Evolutionary conservation across 2,888 invertebrate genomes (phyloP), one percentile per base, ranked within the genome.

Genomic region (Eupithecia subumbrata): DNA sequence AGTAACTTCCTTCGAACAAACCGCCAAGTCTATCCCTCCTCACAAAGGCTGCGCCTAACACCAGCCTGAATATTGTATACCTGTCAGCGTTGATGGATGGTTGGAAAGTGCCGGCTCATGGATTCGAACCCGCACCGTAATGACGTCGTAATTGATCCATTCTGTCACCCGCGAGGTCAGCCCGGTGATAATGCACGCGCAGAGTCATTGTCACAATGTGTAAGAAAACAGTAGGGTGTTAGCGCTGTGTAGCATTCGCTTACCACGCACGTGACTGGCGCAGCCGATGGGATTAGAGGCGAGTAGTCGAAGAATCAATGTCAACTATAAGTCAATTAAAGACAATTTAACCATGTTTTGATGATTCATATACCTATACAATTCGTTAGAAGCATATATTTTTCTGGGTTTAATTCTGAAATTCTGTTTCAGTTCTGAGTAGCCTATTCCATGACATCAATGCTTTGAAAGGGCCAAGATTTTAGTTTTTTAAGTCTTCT

Each of bases 41-140:
- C 25, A 67, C 66, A 67, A 67, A 67, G 66, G 40, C n/a, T 37
- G 66, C 37, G 40, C 43, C 34, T n/a, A 69, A 25, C 48, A 30
- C 34, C 48, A 25, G 30, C 64, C 43, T 60, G 64, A 72, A 72
- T 68, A 69, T 43, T 64, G 48, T 67, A 68, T 66, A 70, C 64
- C 74, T 73, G 72, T 69, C 72, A 71, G 56, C 14, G 22, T 40
- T 68, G 68, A 68, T 68, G 68, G 43, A 72, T 68, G 68, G 43
- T 40, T 4, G 16, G 11, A 75, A 77, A 77, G 75, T 77, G 77
- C 75, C 30, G 43, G 71, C 48, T 77, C 75, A 75, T 71, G 77
- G 60, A 69, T 56, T 73, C 73, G 77, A 77, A 75, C 77, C 77
- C 75, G 75, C 75, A 74, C 64, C 64, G 75, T 77, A 77, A 77